Percentiles rank a stretch among this genome's conserved stretches.
Conservation (phyloP, 2,113 vertebrate genomes). For the Otocyon megalotis region DNA sequence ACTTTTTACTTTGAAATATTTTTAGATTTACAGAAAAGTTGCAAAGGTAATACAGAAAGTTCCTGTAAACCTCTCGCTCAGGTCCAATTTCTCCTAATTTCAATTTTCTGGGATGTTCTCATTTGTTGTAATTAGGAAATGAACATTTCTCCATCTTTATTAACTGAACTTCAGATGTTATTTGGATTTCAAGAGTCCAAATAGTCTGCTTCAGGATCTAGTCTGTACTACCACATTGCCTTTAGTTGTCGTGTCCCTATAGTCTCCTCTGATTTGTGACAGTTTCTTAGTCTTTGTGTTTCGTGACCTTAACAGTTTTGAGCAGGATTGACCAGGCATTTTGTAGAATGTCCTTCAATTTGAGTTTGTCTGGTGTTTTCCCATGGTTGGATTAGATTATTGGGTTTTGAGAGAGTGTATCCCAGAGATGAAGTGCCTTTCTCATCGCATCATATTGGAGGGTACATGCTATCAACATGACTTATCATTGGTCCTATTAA, state of each 20-base stretch:
- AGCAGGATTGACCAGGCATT: conserved; percentile 16
- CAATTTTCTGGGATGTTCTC: neutral
- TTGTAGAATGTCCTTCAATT: conserved; percentile 28
- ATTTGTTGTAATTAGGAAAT: conserved; percentile 20
- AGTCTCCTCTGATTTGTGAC: neutral
- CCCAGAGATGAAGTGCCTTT: neutral
- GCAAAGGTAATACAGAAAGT: neutral
- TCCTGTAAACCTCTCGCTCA: neutral
- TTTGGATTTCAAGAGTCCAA: neutral
- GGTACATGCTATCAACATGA: neutral
- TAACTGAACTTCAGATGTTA: neutral
- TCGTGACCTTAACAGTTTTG: neutral
- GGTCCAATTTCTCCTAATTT: neutral
- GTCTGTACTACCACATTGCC: neutral
- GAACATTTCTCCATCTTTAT: neutral
- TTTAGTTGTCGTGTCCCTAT: neutral
- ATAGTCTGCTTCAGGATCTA: neutral
- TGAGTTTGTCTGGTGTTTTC: neutral
- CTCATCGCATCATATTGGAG: neutral
- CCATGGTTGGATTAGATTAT: conserved; percentile 23
- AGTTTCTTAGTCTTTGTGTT: conserved; percentile 9
- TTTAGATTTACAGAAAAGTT: conserved; percentile 37
- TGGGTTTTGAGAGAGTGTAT: neutral
- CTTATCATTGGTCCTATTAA: neutral
- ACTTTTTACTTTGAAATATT: neutral